Evolutionary conservation across 2,888 invertebrate genomes (phyloP).

Genomic region (Lissonota sp.): DNA sequence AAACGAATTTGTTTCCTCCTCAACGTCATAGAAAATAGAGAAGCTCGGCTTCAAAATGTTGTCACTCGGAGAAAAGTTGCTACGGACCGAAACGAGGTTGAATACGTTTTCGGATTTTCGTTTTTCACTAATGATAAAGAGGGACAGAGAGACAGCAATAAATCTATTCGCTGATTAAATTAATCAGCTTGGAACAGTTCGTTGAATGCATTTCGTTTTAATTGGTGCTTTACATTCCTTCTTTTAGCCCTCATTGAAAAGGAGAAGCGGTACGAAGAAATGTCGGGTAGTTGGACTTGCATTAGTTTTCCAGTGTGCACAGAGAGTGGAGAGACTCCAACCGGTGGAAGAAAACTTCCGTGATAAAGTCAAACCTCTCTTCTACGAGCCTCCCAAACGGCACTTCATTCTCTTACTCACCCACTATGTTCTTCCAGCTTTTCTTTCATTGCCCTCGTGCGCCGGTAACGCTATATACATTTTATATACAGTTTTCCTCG

Average conservation of each 20-base stretch:
- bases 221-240: constrained; percentile 53
- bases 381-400: constrained; percentile 40
- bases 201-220: constrained; percentile 51
- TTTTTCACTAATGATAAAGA: constrained; percentile 4
- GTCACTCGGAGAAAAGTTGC: not conserved
- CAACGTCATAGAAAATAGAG: not conserved
- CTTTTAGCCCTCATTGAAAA: constrained; percentile 40
- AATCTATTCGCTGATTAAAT: constrained; percentile 51
- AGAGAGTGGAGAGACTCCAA: constrained; percentile 24
- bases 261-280: constrained; percentile 44
- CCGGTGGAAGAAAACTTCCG: constrained; percentile 47
- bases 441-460: constrained; percentile 28
- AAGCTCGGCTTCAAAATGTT: not conserved
- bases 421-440: constrained; percentile 30
- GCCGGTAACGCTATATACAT: constrained; percentile 16
- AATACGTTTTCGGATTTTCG: constrained; percentile 5
- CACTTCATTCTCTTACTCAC: constrained; percentile 49
- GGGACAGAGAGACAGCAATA: constrained; percentile 9
- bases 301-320: constrained; percentile 40
- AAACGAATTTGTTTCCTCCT: too few relatives aligned
- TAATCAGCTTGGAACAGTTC: constrained; percentile 42
- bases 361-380: constrained; percentile 54
- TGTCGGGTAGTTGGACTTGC: constrained; percentile 26
- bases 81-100: not conserved
- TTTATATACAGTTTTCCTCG: constrained; percentile 28